phyloP scores from a whole-genome alignment of 2,888 invertebrate species.

The Gerris lacustris region DNA sequence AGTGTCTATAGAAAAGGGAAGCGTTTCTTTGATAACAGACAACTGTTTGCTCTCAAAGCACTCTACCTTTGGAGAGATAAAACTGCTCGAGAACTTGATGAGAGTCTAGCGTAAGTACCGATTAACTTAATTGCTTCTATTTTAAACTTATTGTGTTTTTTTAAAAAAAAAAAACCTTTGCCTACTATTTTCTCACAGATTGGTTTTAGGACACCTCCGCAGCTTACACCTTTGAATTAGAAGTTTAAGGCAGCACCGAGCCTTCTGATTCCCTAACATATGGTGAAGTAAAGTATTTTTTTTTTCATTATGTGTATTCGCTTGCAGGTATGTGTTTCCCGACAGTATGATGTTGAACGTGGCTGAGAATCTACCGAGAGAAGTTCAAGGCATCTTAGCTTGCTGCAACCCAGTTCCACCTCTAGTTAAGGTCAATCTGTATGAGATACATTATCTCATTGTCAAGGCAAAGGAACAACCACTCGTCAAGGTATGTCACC shows the following conservation, averaged over 20 bases:
- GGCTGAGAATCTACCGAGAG: slow-evolving; percentile 73
- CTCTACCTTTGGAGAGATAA: slow-evolving; percentile 81
- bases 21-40: slow-evolving; percentile 70
- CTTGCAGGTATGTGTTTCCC: slow-evolving; percentile 73
- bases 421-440: slow-evolving; percentile 47
- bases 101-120: slow-evolving; percentile 59
- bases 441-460: slow-evolving; percentile 53
- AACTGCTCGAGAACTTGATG: slow-evolving; percentile 75
- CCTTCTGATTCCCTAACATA: no score
- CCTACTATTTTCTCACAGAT: no score
- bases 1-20: slow-evolving; percentile 65
- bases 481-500: slow-evolving; percentile 42
- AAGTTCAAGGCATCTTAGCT: slow-evolving; percentile 83
- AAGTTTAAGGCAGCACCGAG: no score
- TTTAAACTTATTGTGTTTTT: not conserved
- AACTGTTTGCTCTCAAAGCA: slow-evolving; percentile 66
- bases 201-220: no score
- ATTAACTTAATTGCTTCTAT: not conserved
- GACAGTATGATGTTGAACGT: slow-evolving; percentile 91
- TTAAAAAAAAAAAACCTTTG: slow-evolving; percentile 6
- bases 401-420: slow-evolving; percentile 91
- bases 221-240: no score
- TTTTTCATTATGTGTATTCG: slow-evolving; percentile 2
- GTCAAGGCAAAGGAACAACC: slow-evolving; percentile 54
- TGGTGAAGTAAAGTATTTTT: no score